Evolutionary conservation across 1,140 invertebrate species (phyloP), one percentile per base, ranked within the genome.

Genomic region (Coelopa frigida): DNA sequence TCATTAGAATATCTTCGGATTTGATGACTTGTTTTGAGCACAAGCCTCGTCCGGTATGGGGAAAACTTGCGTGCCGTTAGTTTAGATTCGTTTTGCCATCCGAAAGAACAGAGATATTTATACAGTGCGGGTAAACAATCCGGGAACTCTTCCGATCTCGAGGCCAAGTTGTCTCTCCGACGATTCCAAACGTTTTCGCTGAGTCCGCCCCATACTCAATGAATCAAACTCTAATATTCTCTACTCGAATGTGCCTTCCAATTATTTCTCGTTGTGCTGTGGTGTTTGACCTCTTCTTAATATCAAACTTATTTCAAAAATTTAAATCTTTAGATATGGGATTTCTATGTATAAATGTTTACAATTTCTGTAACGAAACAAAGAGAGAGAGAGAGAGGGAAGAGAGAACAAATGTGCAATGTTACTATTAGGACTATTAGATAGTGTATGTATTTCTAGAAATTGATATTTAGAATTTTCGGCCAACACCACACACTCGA

Each of bases 351-450:
- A 20, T 22, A 20, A 39, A 18, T 21, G 5, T 20, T 20, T 51
- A 54, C 35, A 48, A 57, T 59, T 57, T 54, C 59, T 61, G 59
- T 55, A 61, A 61, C 57, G 60, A 61, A 62, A 61, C 50, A 61
- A 43, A 38, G 35, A n/a, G n/a, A n/a, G n/a, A n/a, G n/a, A n/a
- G n/a, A n/a, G n/a, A n/a, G n/a, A n/a, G n/a, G n/a, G n/a, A n/a
- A n/a, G n/a, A n/a, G n/a, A n/a, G n/a, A n/a, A n/a, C n/a, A n/a
- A n/a, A n/a, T n/a, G n/a, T n/a, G n/a, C n/a, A n/a, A n/a, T n/a
- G n/a, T n/a, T n/a, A n/a, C n/a, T n/a, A n/a, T n/a, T n/a, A n/a
- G n/a, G n/a, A n/a, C n/a, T n/a, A n/a, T n/a, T n/a, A n/a, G n/a
- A n/a, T n/a, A n/a, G n/a, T n/a, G n/a, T n/a, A n/a, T n/a, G n/a